Base-by-base conservation (phyloP, 2,113 vertebrate genomes). In the Geococcyx californianus region DNA sequence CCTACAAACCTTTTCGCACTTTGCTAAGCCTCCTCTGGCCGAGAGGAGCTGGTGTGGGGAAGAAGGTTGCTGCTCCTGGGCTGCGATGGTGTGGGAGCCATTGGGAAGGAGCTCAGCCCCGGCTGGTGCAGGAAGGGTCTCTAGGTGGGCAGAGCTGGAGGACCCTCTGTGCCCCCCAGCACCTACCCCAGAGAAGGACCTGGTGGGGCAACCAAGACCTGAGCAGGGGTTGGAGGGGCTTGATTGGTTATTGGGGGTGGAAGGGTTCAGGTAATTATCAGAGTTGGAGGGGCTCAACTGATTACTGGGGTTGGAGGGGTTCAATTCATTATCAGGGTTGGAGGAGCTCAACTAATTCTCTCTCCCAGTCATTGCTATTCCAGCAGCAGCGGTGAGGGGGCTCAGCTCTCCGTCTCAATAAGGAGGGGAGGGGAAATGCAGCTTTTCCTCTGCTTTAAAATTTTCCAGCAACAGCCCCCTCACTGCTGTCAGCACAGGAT, bases 321-420 rank as follows among this genome's bases (percentile, higher is more conserved):
- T 94, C 40, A 6, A 13, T 2, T 70, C 19, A 28, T 67, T 75
- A 78, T 16, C 36, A 44, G 29, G 74, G 23, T 13, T 31, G 64
- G 52, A 95, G 69, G 25, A 72, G 74, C 88, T 78, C 58, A 7
- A 12, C 54, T 89, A 89, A 95, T 97, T 94, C 62, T 59, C n/a
- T 66, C 67, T 68, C 0, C 0, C 72, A 58, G 81, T 44, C 44
- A 20, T 78, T 89, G 93, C 73, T 68, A 72, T 92, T 89, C 86
- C 1, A 1, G 54, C 3, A 5, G 84, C 2, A 0, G 21, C 1
- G 5, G 19, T 10, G 62, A 82, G 70, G 74, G 0, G 0, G 89
- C 45, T 79, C 31, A 21, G 94, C 73, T 80, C 79, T 69, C 49
- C 0, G 0, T 73, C 69, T 40, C 24, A 21, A 17, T 0, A 3